Conservation (phyloP, 2,888 invertebrate genomes). For the Gastracanthus pulcherrimus region DNA sequence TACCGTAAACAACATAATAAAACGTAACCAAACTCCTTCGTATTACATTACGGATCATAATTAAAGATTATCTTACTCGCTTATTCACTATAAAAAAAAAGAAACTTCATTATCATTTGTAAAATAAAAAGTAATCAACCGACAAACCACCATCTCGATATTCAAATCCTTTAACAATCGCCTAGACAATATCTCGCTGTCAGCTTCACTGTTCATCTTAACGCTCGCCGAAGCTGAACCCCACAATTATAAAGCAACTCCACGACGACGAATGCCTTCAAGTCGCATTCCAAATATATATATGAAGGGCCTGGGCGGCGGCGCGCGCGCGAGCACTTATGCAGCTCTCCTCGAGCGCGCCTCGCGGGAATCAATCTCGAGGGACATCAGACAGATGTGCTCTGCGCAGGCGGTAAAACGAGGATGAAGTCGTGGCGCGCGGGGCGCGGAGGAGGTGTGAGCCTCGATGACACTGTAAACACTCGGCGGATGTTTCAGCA, state of each 20-base stretch:
- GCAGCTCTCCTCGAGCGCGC: not conserved
- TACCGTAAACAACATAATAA: slow-evolving; percentile 25
- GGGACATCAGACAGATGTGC: not conserved
- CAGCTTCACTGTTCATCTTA: too few relatives aligned
- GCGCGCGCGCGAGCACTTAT: not conserved
- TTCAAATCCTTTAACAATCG: not conserved
- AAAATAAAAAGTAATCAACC: not conserved
- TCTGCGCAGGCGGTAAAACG: not conserved
- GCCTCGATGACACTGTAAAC: slow-evolving; percentile 73
- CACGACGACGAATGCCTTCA: too few relatives aligned
- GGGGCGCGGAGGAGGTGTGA: slow-evolving; percentile 53
- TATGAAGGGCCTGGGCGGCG: not conserved
- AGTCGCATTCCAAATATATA: not conserved
- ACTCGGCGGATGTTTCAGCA: slow-evolving; percentile 71
- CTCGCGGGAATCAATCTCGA: not conserved
- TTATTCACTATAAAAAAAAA: too few relatives aligned
- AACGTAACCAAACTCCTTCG: not conserved
- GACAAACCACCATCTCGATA: too few relatives aligned
- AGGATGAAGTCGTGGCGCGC: not conserved
- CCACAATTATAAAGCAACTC: not conserved
- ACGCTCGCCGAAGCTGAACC: too few relatives aligned
- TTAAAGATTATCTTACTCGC: slow-evolving; percentile 15
- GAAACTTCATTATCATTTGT: too few relatives aligned
- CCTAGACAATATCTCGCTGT: not conserved
- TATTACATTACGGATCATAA: slow-evolving; percentile 30